Evolutionary conservation across 2,888 invertebrate species (phyloP), one percentile per base, ranked within the genome.

Genomic region (Xestia rhomboidea): DNA sequence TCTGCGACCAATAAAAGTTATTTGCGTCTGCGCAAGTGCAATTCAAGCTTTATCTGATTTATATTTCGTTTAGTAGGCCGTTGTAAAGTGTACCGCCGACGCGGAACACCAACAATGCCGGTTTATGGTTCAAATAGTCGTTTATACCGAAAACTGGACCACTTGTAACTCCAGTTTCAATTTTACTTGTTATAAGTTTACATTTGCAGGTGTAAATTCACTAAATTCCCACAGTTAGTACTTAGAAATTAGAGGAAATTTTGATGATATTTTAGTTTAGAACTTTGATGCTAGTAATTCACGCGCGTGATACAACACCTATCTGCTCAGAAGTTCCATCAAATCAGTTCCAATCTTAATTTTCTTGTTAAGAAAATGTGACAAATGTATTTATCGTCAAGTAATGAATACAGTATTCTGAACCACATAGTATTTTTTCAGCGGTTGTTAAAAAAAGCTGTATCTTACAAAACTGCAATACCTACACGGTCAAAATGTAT

Each of bases 91-190:
- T 87, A 68, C 38, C 64, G 68, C 70, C 68, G 68, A 84, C 62
- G 68, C 88, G 88, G 89, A 88, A 87, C 79, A 79, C 66, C 27
- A 67, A 76, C 78, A 67, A 77, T 84, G 77, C 54, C 72, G 73
- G 71, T 85, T 79, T 84, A 83, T 83, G 60, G 64, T 54, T 82
- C 69, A 77, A 81, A 81, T 80, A 73, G 77, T 72, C n/a, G 77
- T 63, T 70, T 73, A 57, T 64, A 76, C 51, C 41, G 38, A 76
- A 71, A 84, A 81, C 73, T 82, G 77, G 76, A 82, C 66, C 76
- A 76, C 74, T 89, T 84, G 79, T 75, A 76, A 75, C 70, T 71
- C 75, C n/a, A 76, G 75, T 84, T 84, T 80, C 27, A 73, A 68
- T 73, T 21, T 46, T 62, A 84, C 69, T 60, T 54, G 86, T 83